phyloP scores from a whole-genome alignment of 2,113 vertebrate species.

The Cephalopholis sonnerati region DNA sequence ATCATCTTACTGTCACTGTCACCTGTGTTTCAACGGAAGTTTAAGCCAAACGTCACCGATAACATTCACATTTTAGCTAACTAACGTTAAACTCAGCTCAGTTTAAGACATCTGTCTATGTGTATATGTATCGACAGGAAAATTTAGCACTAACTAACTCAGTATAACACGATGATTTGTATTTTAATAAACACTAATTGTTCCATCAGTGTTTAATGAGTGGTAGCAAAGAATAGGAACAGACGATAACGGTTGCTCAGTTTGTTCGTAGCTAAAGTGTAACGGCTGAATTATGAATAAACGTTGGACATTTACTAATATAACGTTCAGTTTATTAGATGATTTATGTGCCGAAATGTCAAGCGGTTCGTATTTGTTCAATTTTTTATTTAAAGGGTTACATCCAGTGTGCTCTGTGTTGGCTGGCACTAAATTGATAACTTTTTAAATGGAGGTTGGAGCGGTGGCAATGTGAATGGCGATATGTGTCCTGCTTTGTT shows the following conservation, averaged over 20 bases:
- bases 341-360: background rate
- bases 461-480: background rate
- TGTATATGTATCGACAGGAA: background rate
- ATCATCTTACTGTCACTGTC: fast-evolving
- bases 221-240: too few relatives aligned
- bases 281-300: background rate
- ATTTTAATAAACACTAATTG: too few relatives aligned
- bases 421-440: background rate
- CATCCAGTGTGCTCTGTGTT: too few relatives aligned
- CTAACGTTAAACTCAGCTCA: too few relatives aligned
- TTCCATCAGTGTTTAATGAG: too few relatives aligned
- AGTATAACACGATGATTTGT: too few relatives aligned
- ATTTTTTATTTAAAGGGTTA: too few relatives aligned
- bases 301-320: background rate
- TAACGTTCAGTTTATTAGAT: background rate
- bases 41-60: background rate
- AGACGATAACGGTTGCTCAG: background rate
- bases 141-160: too few relatives aligned
- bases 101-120: background rate
- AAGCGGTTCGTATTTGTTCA: background rate
- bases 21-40: fast-evolving
- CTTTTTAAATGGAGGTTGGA: constrained; percentile 1
- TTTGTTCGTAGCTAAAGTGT: background rate
- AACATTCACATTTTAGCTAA: background rate
- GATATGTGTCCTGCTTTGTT: background rate